Evolutionary conservation across 2,113 vertebrate species (phyloP).

Genomic region (Aldabrachelys gigantea): DNA sequence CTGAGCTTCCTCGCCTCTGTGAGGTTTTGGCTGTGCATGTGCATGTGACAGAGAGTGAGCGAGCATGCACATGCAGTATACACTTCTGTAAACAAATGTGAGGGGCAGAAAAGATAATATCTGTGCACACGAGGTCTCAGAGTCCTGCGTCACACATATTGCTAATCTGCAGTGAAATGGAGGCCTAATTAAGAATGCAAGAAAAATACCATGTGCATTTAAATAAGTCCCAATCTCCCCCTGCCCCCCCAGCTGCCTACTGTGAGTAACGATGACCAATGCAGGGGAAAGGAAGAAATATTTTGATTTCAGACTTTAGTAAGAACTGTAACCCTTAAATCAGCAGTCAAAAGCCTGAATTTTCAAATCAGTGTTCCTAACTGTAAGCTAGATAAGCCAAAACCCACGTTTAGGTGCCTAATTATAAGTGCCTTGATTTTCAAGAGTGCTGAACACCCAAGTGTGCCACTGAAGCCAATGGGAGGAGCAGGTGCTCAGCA

Average conservation of each 20-base stretch:
- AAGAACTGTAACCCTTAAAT: not conserved
- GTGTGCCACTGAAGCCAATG: not conserved
- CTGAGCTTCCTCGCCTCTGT: not conserved
- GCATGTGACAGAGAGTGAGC: not conserved
- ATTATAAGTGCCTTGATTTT: not conserved
- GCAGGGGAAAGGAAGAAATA: not conserved
- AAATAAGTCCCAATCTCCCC: constrained; percentile 36
- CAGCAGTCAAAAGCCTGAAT: not conserved
- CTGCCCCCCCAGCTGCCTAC: not conserved
- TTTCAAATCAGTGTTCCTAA: not conserved
- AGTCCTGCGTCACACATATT: not conserved
- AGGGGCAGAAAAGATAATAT: not conserved
- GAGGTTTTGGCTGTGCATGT: fast-evolving
- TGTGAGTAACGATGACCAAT: constrained; percentile 16
- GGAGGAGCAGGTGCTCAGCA: not conserved
- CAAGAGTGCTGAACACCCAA: fast-evolving
- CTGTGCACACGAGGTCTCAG: not conserved
- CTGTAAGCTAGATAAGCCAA: not conserved
- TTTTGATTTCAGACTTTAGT: not conserved
- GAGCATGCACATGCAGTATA: not conserved
- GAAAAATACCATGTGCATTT: constrained; percentile 51
- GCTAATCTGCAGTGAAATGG: constrained; percentile 17
- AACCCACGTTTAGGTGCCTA: fast-evolving
- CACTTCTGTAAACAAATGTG: not conserved
- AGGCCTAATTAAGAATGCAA: constrained; percentile 56